phyloP scores from a whole-genome alignment of 2,888 invertebrate species.

The Drosophila meridionalis region DNA sequence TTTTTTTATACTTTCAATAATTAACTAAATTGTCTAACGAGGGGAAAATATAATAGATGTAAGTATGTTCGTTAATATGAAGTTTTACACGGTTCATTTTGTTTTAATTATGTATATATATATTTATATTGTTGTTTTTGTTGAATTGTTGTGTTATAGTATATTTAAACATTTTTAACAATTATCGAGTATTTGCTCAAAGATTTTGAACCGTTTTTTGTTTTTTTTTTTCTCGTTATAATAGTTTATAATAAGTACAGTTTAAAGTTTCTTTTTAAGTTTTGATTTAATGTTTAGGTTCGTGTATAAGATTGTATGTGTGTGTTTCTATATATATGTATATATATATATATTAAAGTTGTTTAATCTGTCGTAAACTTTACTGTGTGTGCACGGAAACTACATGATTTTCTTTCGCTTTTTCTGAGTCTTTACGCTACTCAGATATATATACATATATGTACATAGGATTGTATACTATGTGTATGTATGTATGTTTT shows the following conservation, averaged over 20 bases:
- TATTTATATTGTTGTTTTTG: conserved; percentile 37
- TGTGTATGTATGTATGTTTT: conserved; percentile 15
- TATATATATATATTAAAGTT: conserved; percentile 28
- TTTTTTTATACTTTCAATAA: conserved; percentile 68
- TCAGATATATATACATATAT: conserved; percentile 15
- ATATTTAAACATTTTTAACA: conserved; percentile 75
- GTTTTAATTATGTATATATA: conserved; percentile 36
- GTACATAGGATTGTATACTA: conserved; percentile 11
- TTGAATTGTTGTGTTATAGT: conserved; percentile 53
- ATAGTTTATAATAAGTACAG: conserved; percentile 60
- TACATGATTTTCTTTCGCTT: conserved; percentile 57
- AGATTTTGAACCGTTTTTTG: conserved; percentile 70
- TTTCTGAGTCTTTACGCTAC: conserved; percentile 18
- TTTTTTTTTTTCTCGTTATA: conserved; percentile 45
- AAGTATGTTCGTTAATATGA: conserved; percentile 63
- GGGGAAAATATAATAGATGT: conserved; percentile 69
- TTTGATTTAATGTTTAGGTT: conserved; percentile 63
- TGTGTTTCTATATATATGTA: background rate
- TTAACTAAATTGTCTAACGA: conserved; percentile 82
- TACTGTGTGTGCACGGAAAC: conserved; percentile 51
- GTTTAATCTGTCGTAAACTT: conserved; percentile 28
- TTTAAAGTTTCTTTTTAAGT: conserved; percentile 61
- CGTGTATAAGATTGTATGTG: conserved; percentile 31
- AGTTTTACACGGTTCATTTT: conserved; percentile 57
- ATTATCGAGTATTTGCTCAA: conserved; percentile 79